These are phyloP conservation scores for Craniophora ligustri DNA, from an alignment of 2,888 invertebrate genomes.

Conservation along the genomic window DNA sequence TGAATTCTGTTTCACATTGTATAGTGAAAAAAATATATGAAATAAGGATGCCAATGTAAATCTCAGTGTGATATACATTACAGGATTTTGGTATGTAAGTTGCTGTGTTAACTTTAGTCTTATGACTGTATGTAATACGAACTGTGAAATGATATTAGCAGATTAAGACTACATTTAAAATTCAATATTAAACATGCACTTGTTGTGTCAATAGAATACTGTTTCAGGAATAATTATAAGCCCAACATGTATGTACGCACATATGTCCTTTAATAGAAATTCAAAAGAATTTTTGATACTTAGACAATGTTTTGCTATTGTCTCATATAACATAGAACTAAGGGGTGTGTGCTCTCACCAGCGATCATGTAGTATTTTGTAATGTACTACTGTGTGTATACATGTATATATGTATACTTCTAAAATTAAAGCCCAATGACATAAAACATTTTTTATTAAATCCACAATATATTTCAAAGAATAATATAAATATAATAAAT, in stretches of 20 bases:
- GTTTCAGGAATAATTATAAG: too few species aligned
- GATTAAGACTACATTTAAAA: conserved; percentile 5
- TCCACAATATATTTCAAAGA: conserved; percentile 88
- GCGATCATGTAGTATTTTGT: too few species aligned
- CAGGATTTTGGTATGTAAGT: conserved; percentile 8
- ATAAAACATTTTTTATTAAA: conserved; percentile 86
- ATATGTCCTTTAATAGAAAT: too few species aligned
- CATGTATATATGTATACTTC: too few species aligned
- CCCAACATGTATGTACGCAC: conserved; percentile 14
- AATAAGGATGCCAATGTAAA: conserved; percentile 12
- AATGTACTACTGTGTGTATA: too few species aligned
- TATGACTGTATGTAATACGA: conserved; percentile 1
- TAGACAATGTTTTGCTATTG: too few species aligned
- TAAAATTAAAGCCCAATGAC: conserved; percentile 77
- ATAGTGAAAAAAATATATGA: conserved; percentile 16
- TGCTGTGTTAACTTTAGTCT: neutral
- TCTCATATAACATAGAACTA: too few species aligned
- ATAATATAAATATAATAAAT: conserved; percentile 87
- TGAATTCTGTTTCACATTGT: neutral
- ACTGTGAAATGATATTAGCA: conserved; percentile 14
- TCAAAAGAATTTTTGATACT: too few species aligned
- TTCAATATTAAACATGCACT: conserved; percentile 6
- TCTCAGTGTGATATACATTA: too few species aligned
- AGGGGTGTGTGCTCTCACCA: too few species aligned
- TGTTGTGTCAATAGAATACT: conserved; percentile 8